phyloP scores from a whole-genome alignment of 2,113 vertebrate genomes.

The Colius striatus region DNA sequence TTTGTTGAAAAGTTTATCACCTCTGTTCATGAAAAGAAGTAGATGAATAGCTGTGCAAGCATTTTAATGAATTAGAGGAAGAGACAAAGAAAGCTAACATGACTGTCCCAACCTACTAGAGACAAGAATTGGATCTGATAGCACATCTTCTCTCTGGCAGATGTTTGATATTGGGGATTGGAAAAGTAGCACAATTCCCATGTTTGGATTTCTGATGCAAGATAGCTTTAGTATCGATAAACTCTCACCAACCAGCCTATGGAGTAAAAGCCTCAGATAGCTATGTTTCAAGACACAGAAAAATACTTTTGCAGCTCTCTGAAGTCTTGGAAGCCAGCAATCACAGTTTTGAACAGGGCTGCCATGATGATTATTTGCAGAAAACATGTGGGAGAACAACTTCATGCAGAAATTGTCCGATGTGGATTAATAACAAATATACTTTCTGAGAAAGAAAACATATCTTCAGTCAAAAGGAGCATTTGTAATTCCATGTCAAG shows the following conservation, averaged over 20 bases:
- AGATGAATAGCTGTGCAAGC: background rate
- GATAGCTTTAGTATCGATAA: background rate
- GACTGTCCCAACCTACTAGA: background rate
- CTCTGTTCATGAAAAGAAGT: background rate
- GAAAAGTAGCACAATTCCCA: background rate
- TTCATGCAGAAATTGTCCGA: background rate
- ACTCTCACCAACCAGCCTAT: background rate
- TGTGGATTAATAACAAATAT: background rate
- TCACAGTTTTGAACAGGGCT: background rate
- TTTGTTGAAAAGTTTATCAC: background rate
- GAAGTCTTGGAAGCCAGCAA: background rate
- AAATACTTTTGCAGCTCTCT: background rate
- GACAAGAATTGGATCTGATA: background rate
- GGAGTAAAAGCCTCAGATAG: background rate
- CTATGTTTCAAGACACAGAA: background rate
- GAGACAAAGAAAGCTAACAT: background rate
- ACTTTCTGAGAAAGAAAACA: background rate
- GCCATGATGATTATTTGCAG: background rate
- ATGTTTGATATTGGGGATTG: background rate
- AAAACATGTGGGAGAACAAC: background rate
- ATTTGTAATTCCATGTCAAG: background rate
- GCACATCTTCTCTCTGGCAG: background rate
- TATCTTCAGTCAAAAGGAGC: background rate
- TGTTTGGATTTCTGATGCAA: background rate
- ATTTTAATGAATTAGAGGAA: too few species aligned